phyloP scores from a whole-genome alignment of 2,888 invertebrate species.

The Lochmaea crataegi region DNA sequence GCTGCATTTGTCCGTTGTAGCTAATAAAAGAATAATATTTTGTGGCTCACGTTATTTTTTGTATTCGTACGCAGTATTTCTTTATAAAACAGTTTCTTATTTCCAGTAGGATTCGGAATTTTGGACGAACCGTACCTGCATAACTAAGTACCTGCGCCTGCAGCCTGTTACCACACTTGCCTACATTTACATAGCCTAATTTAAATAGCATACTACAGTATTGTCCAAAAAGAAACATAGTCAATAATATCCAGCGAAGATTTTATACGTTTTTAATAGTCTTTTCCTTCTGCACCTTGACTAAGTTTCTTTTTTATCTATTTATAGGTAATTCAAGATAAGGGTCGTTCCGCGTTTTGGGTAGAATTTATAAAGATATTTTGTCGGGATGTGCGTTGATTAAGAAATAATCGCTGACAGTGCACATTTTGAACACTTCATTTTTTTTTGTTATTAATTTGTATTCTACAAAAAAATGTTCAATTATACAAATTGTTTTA shows the following conservation, averaged over 20 bases:
- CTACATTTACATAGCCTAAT: constrained; percentile 47
- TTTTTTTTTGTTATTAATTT: no score
- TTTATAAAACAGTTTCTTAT: constrained; percentile 7
- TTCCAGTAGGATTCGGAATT: constrained; percentile 29
- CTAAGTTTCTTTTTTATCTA: constrained; percentile 24
- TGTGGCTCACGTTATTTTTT: no score
- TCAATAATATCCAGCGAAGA: constrained; percentile 23
- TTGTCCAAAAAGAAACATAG: constrained; percentile 31
- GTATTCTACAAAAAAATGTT: no score
- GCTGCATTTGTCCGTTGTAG: no score
- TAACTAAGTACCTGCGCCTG: constrained; percentile 59
- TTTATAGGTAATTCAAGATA: constrained; percentile 8
- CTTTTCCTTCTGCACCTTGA: constrained; percentile 21
- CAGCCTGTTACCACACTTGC: constrained; percentile 62
- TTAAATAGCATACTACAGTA: constrained; percentile 38
- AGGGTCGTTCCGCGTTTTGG: background rate
- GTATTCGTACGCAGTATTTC: background rate
- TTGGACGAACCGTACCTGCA: constrained; percentile 55
- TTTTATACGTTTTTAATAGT: constrained; percentile 23
- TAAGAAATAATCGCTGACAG: background rate
- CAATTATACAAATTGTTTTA: background rate
- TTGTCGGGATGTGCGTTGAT: background rate
- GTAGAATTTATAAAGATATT: background rate
- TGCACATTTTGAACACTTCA: background rate
- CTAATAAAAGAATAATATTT: no score